phyloP scores from a whole-genome alignment of 92 coral and sea anemone genomes.

The Virgularia gustaviana region DNA sequence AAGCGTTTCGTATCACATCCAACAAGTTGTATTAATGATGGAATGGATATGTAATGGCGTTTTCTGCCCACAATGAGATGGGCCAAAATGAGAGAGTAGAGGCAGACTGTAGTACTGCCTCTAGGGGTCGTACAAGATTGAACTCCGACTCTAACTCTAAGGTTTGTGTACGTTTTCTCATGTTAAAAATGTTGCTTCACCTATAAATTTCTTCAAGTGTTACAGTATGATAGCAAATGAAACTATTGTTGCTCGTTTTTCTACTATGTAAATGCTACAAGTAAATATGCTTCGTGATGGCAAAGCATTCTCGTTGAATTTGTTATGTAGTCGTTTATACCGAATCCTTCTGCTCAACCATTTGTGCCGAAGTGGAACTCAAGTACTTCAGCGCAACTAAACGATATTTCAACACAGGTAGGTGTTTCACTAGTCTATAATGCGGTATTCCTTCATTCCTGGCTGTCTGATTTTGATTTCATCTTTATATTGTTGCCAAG shows the following conservation, averaged over 20 bases:
- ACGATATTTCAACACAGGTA: slow-evolving; percentile 48
- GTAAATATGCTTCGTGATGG: too few species aligned
- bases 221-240: neutral
- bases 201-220: neutral
- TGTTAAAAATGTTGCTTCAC: neutral
- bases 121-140: slow-evolving; percentile 9
- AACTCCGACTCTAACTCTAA: slow-evolving; percentile 34
- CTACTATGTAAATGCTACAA: too few species aligned
- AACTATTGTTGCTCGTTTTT: too few species aligned
- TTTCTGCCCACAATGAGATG: slow-evolving; percentile 99
- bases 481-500: neutral
- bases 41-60: slow-evolving; percentile 99
- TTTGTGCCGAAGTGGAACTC: slow-evolving; percentile 96
- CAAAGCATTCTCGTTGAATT: too few species aligned
- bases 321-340: slow-evolving; percentile 70
- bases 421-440: neutral
- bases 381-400: slow-evolving; percentile 67
- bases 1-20: slow-evolving; percentile 21
- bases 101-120: slow-evolving; percentile 57
- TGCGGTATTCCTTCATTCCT: neutral
- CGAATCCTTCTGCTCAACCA: slow-evolving; percentile 99
- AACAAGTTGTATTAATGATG: slow-evolving; percentile 30
- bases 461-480: neutral
- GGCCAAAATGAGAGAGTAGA: slow-evolving; percentile 97
- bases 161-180: slow-evolving; percentile 33